Base-by-base conservation (phyloP, 2,113 vertebrate genomes). In the Vicugna pacos region DNA sequence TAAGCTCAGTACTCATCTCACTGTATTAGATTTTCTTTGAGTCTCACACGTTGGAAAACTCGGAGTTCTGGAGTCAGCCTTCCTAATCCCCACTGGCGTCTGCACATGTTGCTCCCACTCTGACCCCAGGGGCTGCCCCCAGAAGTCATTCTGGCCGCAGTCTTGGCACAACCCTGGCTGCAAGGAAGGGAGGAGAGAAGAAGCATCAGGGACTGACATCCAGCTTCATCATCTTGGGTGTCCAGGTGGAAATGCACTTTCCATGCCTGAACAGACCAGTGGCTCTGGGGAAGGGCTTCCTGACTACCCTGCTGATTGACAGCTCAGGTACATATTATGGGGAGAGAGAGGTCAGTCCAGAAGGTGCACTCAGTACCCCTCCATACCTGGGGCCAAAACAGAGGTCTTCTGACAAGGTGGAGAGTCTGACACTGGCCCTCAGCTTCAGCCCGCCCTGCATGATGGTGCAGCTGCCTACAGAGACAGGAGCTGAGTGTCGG, bases 51-150 rank as follows among this genome's bases (percentile, higher is more conserved):
- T 81, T 69, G 69, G 64, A 75, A 83, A 93, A 56, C 65, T 70
- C 24, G 5, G 69, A 28, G 90, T 32, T 72, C 54, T 72, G 2
- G 6, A 81, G 42, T 54, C 79, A 26, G 52, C 16, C 52, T 60
- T 77, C 72, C 35, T 2, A 24, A 64, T 8, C 56, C n/a, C 24
- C 46, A 0, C n/a, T 15, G 7, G 46, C 32, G 6, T 12, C 2
- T 1, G 0, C 22, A 2, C 10, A 2, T 11, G 8, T n/a, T 14
- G 11, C 32, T 3, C 30, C 11, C 76, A 3, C 48, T 48, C 19
- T 50, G 48, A n/a, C 3, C 52, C 76, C 77, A 13, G 70, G 0
- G 1, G 9, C 62, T 19, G 70, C 12, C 22, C 38, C 38, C 58
- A 16, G 15, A 12, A 56, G 50, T 32, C 50, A 28, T 52, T n/a